Evolutionary conservation across 2,888 invertebrate genomes (phyloP).

Genomic region (Napeogenes inachia): DNA sequence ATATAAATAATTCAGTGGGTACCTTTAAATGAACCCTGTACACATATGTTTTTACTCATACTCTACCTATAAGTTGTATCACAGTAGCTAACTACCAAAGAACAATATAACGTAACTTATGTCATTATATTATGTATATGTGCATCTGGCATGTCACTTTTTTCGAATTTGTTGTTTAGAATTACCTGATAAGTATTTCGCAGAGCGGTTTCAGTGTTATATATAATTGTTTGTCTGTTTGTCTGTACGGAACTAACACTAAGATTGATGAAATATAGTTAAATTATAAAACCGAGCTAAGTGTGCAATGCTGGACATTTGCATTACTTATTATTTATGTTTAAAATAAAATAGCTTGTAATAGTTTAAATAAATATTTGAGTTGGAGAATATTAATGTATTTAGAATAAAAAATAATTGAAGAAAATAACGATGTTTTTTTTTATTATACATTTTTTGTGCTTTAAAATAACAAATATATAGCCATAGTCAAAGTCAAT

Average conservation of each 20-base stretch:
- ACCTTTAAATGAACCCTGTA: constrained; percentile 17
- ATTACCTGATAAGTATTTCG: constrained; percentile 36
- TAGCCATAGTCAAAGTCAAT: too few species aligned
- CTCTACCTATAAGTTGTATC: constrained; percentile 25
- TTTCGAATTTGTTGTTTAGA: constrained; percentile 39
- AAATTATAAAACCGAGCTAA: constrained; percentile 70
- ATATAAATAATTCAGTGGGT: constrained; percentile 28
- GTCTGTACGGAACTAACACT: constrained; percentile 69
- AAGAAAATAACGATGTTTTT: constrained; percentile 30
- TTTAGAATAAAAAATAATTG: constrained; percentile 78
- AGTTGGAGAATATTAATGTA: constrained; percentile 78
- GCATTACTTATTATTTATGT: constrained; percentile 76
- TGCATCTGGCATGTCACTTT: constrained; percentile 41
- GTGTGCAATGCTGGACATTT: constrained; percentile 77
- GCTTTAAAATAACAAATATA: too few species aligned
- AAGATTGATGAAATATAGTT: constrained; percentile 72
- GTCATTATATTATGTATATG: constrained; percentile 36
- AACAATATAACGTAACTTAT: constrained; percentile 34
- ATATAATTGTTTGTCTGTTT: constrained; percentile 39
- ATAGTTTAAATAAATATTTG: constrained; percentile 76
- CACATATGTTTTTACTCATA: constrained; percentile 23
- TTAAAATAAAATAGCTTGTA: constrained; percentile 75
- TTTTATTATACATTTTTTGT: constrained; percentile 18
- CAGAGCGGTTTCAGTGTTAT: constrained; percentile 37
- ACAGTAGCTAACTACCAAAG: constrained; percentile 41